These are phyloP conservation scores for Drosophila takahashii DNA, from an alignment of 1,140 invertebrate species.

Conservation along the genomic window DNA sequence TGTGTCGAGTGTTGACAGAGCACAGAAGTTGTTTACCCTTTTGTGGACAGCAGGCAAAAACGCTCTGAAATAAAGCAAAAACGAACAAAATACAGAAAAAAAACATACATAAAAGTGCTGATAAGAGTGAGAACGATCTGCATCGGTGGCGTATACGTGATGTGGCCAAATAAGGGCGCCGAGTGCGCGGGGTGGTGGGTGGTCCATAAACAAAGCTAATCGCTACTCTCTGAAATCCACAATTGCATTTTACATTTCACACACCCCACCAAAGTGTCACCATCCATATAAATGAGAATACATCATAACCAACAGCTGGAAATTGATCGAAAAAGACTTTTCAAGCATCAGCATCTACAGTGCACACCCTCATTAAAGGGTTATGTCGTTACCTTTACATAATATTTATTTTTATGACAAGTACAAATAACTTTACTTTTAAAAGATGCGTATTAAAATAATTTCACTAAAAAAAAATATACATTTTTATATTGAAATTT, in stretches of 20 bases:
- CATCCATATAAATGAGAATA: neutral
- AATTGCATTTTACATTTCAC: constrained; percentile 1
- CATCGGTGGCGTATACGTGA: constrained; percentile 40
- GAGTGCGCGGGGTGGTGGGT: neutral
- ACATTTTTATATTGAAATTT: no score
- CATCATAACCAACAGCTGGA: neutral
- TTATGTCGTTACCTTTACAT: no score
- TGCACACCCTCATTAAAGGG: neutral
- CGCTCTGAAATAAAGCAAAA: constrained; percentile 7
- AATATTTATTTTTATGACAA: no score
- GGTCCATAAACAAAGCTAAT: neutral
- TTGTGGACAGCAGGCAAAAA: constrained; percentile 16
- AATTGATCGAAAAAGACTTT: neutral
- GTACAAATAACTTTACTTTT: no score
- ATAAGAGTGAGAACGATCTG: constrained; percentile 20
- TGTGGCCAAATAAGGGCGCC: constrained; percentile 25
- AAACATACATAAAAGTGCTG: constrained; percentile 15
- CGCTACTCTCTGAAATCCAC: neutral
- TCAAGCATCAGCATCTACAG: neutral
- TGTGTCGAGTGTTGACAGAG: constrained; percentile 30
- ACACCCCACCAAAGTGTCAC: constrained; percentile 2
- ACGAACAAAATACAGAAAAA: constrained; percentile 6
- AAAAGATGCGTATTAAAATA: no score
- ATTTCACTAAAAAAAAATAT: no score
- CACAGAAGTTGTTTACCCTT: constrained; percentile 31